Base-by-base conservation (phyloP, 2,797 vertebrate genomes). In the Esox lucius region DNA sequence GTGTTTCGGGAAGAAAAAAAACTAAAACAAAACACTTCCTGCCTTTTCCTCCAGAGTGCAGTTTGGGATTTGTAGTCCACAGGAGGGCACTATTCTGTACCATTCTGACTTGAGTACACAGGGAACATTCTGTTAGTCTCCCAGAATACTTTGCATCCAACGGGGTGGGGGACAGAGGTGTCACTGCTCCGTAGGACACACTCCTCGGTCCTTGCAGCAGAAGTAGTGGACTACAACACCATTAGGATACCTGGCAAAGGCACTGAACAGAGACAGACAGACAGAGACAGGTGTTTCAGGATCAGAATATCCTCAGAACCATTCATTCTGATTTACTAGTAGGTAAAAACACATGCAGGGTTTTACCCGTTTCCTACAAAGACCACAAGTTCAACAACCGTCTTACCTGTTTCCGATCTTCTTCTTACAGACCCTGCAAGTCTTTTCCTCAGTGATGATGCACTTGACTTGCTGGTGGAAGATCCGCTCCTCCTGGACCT, bases 391-490 rank as follows among this genome's bases (percentile, higher is more conserved):
- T 2, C 42, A 42, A 42, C 42, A 42, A 11, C 42, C 7, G 42
- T 42, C 42, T 89, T 87, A 98, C 98, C 98, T 99, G 93, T 97
- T 99, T 75, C 98, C 98, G 49, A 99, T 99, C 86, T 98, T 99
- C 92, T 99, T 99, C 91, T 97, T 99, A 85, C 98, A 99, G 26
- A 99, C 98, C 84, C 94, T 94, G 92, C 98, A 99, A 85, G 97
- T 95, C 83, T 98, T 99, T 84, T 99, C 98, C 77, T 99, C 98
- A 0, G 98, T 99, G 83, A 99, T 97, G 87, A 98, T 94, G 39
- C 97, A 99, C 81, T 99, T 99, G 4, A 98, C 95, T 90, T 99
- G 97, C 89, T 99, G 97, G 90, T 98, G 96, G 81, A 98, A 96
- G 90, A 99, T 99, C 2, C 96, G 91, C 80, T 99, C 97, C 86